Base-by-base conservation (phyloP, 2,113 vertebrate genomes). In the Zosterops hypoxanthus region DNA sequence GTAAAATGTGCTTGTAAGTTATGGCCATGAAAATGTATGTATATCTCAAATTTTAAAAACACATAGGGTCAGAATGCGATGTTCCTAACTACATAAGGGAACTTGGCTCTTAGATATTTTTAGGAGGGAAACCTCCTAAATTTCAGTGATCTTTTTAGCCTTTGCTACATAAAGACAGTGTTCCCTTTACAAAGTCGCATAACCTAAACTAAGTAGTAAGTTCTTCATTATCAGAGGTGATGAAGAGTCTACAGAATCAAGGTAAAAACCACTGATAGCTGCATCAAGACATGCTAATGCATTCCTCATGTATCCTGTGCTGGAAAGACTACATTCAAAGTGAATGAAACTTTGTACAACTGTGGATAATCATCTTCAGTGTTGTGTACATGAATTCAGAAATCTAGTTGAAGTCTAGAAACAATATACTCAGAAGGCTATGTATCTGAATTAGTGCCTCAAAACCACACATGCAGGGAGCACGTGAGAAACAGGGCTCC, bases 401-500 rank as follows among this genome's bases (percentile, higher is more conserved):
- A 69, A 72, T 65, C 41, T 12, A 31, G 6, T 55, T 79, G 25
- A 64, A 46, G 19, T 56, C 66, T 80, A 49, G 55, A 90, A 94
- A 57, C 15, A 31, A 8, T 15, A 17, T 33, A 8, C 28, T 72
- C 3, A 2, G 61, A 39, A 79, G 61, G 9, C 11, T 12, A 47
- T 42, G 12, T 25, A 16, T 49, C 26, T 73, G 20, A 73, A 44
- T 49, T 42, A 56, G 7, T 36, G 14, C 36, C 46, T 80, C 36
- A n/a, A 57, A 90, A 28, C 41, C 28, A 8, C 33, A 49, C 9
- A 3, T 44, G 24, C 25, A 57, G 22, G 59, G 50, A 88, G 21
- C 24, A 34, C 0, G 0, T 72, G 82, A 69, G 49, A 60, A 56
- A 25, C 8, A 4, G 14, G 33, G 44, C 57, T 64, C 19, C 34